A percentile compares a stretch with the other conserved stretches of the same genome.
These are phyloP conservation scores for Paramuricea clavata DNA, from an alignment of 92 coral and sea anemone genomes.

Conservation along the genomic window DNA sequence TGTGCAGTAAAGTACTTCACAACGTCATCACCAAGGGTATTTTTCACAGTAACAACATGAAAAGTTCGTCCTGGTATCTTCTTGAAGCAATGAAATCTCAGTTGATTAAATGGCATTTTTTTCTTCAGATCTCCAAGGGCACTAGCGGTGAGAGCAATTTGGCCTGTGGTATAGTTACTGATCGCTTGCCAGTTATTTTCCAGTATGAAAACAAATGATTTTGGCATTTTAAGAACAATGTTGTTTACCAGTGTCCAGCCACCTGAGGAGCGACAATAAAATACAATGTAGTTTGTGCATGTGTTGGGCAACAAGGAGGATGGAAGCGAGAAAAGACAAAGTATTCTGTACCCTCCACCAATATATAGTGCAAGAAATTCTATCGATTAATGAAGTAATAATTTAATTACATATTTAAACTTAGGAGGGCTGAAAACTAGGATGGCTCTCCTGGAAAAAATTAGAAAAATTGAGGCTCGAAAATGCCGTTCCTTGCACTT, in stretches of 20 bases:
- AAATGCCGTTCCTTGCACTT: too few relatives aligned
- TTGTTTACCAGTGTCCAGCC: slow-evolving; percentile 31
- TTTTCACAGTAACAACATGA: slow-evolving; percentile 71
- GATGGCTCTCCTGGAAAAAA: too few relatives aligned
- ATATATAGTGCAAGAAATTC: too few relatives aligned
- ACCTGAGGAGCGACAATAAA: not conserved
- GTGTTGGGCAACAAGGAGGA: too few relatives aligned
- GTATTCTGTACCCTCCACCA: too few relatives aligned
- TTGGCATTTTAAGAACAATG: not conserved
- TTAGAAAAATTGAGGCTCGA: too few relatives aligned
- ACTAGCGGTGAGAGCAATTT: not conserved
- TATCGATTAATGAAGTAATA: too few relatives aligned
- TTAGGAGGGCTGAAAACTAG: too few relatives aligned
- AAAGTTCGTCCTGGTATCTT: slow-evolving; percentile 67
- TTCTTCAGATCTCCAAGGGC: not conserved
- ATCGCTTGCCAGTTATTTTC: not conserved
- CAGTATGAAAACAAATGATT: not conserved
- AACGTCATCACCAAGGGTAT: slow-evolving; percentile 63
- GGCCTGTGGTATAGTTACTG: slow-evolving; percentile 6
- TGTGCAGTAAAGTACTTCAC: slow-evolving; percentile 50
- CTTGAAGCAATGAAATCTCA: slow-evolving; percentile 73
- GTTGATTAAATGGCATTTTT: slow-evolving; percentile 47
- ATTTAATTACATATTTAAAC: too few relatives aligned
- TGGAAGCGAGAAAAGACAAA: too few relatives aligned
- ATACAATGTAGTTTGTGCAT: not conserved